Evolutionary conservation across 2,888 invertebrate species (phyloP).

Genomic region (Lasioglossum oenotherae): DNA sequence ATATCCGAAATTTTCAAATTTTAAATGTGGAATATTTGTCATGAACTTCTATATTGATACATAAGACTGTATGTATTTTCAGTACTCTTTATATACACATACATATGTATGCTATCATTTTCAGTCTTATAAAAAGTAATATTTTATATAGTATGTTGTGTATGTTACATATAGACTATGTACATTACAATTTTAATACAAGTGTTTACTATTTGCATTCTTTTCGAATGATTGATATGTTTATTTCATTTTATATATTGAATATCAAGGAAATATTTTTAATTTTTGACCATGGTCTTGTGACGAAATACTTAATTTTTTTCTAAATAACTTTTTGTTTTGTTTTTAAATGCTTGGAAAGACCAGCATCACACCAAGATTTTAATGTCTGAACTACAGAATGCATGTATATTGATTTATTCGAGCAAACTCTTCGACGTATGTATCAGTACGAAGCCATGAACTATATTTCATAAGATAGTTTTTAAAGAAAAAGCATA

Average conservation of each 20-base stretch:
- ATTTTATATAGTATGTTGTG: not conserved
- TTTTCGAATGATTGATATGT: not conserved
- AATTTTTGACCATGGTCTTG: not conserved
- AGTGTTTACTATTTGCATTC: not conserved
- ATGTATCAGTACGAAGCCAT: conserved; percentile 6
- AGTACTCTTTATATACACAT: not conserved
- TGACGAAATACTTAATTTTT: not conserved
- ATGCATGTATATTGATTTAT: not conserved
- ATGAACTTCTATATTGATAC: conserved; percentile 17
- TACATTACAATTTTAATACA: not conserved
- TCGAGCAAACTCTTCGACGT: not conserved
- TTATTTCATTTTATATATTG: not conserved
- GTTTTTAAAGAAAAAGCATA: not conserved
- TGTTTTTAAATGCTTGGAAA: not conserved
- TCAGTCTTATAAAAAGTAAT: not conserved
- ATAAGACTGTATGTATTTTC: not conserved
- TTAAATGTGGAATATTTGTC: conserved; percentile 8
- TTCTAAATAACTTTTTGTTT: not conserved
- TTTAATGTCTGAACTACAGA: not conserved
- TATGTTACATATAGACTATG: not conserved
- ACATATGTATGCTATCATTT: not conserved
- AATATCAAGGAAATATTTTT: not conserved
- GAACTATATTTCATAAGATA: conserved; percentile 17
- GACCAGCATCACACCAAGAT: not conserved
- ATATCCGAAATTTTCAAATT: conserved; percentile 2